A percentile compares a stretch with the other conserved stretches of the same genome.
These are phyloP conservation scores for Hyperoodon ampullatus DNA, from an alignment of 2,113 vertebrate species.

Conservation along the genomic window DNA sequence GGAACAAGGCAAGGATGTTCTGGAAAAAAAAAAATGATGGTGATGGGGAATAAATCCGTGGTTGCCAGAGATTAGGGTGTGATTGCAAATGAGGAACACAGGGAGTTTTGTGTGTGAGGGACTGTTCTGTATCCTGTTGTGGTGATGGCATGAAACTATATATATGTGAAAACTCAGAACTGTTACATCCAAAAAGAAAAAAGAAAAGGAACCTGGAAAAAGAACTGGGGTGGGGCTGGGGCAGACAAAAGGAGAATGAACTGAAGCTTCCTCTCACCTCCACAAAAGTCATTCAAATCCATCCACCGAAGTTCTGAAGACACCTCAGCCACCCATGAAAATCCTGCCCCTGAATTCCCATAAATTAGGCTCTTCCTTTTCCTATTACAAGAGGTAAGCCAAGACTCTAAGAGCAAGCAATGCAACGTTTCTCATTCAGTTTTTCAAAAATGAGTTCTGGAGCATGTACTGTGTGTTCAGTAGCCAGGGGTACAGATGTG, in stretches of 20 bases:
- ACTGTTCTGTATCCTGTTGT: not conserved
- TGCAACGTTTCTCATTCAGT: too few species aligned
- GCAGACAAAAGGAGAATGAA: not conserved
- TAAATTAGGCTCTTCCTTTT: not conserved
- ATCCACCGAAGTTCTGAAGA: not conserved
- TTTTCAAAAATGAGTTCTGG: not conserved
- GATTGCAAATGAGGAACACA: not conserved
- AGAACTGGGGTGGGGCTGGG: not conserved
- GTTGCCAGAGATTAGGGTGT: not conserved
- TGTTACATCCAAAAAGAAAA: not conserved
- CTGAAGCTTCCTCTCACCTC: not conserved
- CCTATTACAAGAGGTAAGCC: not conserved
- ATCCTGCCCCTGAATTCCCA: not conserved
- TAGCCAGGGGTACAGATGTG: not conserved
- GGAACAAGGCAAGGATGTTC: not conserved
- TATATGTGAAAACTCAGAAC: not conserved
- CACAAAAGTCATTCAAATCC: not conserved
- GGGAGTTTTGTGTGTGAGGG: not conserved
- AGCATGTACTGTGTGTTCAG: not conserved
- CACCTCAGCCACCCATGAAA: not conserved
- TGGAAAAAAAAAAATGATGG: not conserved
- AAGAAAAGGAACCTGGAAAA: not conserved
- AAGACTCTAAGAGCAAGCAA: not conserved
- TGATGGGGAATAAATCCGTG: not conserved
- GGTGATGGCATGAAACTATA: not conserved